Evolutionary conservation across 2,797 vertebrate genomes (phyloP).

Genomic region (Percopsis omiscomaycus): DNA sequence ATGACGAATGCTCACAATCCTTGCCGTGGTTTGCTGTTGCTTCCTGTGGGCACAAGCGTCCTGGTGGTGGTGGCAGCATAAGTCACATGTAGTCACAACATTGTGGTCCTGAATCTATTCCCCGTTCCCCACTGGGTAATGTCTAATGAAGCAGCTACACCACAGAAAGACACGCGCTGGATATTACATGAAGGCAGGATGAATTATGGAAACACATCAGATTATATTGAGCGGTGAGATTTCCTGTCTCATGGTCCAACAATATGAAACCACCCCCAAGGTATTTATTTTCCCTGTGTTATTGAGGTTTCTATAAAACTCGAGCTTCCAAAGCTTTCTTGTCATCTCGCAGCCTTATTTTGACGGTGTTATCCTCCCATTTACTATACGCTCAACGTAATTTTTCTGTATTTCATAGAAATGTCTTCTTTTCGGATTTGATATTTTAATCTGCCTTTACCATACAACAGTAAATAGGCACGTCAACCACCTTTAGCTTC

Average conservation of each 20-base stretch:
- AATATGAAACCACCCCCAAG: not conserved
- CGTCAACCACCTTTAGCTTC: constrained; percentile 39
- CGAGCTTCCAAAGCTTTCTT: not conserved
- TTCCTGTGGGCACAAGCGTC: constrained; percentile 13
- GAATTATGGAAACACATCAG: not conserved
- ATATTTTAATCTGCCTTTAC: constrained; percentile 43
- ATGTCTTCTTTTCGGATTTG: constrained; percentile 24
- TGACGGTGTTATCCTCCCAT: constrained; percentile 2
- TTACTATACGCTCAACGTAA: constrained; percentile 12
- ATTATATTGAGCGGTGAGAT: not conserved
- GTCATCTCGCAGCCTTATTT: constrained; percentile 20
- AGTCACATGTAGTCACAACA: not conserved
- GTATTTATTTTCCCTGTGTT: constrained; percentile 1
- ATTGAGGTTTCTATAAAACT: not conserved
- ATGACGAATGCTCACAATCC: constrained; percentile 15
- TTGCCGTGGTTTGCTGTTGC: constrained; percentile 7
- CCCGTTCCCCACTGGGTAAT: not conserved
- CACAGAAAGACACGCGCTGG: not conserved
- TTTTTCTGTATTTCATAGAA: constrained; percentile 31
- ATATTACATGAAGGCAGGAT: constrained; percentile 10
- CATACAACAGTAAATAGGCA: constrained; percentile 11
- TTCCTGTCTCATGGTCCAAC: constrained; percentile 4
- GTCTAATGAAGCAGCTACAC: not conserved
- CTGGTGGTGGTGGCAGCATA: not conserved
- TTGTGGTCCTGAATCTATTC: not conserved